Evolutionary conservation across 2,113 vertebrate genomes (phyloP).

Genomic region (Hirundichthys speculiger): DNA sequence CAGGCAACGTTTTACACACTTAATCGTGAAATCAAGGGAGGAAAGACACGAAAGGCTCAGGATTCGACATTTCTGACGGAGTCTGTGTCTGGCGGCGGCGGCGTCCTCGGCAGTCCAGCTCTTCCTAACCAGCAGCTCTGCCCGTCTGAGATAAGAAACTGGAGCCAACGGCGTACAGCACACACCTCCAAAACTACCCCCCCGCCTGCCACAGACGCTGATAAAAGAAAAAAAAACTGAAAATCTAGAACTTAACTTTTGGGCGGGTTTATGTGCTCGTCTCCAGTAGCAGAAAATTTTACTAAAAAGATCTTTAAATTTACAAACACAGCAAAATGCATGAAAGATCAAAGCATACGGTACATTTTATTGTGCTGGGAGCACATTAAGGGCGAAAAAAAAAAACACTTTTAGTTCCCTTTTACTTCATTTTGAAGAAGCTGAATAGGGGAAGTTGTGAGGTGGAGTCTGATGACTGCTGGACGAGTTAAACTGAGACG

Average conservation of each 20-base stretch:
- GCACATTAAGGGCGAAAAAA: neutral
- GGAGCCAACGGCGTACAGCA: neutral
- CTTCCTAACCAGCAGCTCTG: conserved; percentile 26
- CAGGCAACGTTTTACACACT: conserved; percentile 12
- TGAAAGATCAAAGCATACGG: no score
- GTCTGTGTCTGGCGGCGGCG: conserved; percentile 21
- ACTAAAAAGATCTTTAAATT: no score
- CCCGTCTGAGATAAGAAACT: conserved; percentile 41
- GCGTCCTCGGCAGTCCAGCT: conserved; percentile 4
- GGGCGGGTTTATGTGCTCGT: no score
- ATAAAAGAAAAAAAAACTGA: conserved; percentile 8
- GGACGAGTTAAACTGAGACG: no score
- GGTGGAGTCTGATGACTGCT: no score
- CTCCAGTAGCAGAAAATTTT: no score
- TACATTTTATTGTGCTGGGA: no score
- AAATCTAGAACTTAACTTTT: no score
- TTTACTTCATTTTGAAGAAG: no score
- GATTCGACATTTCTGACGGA: conserved; percentile 32
- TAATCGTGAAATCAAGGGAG: conserved; percentile 31
- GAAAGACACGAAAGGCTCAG: conserved; percentile 13
- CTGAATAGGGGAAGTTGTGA: no score
- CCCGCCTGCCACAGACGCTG: conserved; percentile 16
- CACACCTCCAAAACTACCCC: conserved; percentile 8
- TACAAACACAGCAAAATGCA: no score
- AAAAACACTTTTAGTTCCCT: no score